Percentiles rank a stretch among this genome's conserved stretches.
Conservation (phyloP, 2,888 invertebrate genomes). For the Metalampra italica region DNA sequence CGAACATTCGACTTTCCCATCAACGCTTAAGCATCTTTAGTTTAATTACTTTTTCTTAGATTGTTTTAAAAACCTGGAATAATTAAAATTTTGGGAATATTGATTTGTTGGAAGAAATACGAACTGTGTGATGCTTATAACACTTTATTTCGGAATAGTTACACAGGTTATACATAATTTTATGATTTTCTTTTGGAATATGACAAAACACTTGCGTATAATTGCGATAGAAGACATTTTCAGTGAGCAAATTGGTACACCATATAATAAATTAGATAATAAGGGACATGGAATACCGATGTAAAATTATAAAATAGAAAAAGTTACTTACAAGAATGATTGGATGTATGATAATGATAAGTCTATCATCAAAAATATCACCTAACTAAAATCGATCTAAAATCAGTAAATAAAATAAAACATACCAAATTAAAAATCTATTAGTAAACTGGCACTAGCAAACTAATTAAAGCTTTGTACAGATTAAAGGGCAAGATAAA, state of each 20-base stretch:
- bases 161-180: conserved; percentile 23
- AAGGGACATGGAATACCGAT: too few species aligned
- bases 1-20: too few species aligned
- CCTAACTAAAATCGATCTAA: background rate
- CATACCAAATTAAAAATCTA: background rate
- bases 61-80: too few species aligned
- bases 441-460: conserved; percentile 9
- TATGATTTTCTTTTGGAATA: conserved; percentile 14
- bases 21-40: too few species aligned
- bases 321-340: too few species aligned
- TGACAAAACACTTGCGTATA: background rate
- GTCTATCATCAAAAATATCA: background rate
- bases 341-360: too few species aligned
- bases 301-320: too few species aligned
- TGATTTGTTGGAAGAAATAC: too few species aligned
- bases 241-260: background rate
- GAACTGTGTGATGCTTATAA: conserved; percentile 41
- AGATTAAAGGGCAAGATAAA: conserved; percentile 6
- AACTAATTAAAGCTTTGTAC: conserved; percentile 14
- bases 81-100: too few species aligned
- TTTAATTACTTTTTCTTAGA: too few species aligned
- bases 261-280: too few species aligned
- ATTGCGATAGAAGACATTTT: background rate
- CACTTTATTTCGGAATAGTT: conserved; percentile 51
- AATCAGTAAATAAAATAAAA: conserved; percentile 3